phyloP scores from a whole-genome alignment of 2,888 invertebrate species.

The Mythimna impura region DNA sequence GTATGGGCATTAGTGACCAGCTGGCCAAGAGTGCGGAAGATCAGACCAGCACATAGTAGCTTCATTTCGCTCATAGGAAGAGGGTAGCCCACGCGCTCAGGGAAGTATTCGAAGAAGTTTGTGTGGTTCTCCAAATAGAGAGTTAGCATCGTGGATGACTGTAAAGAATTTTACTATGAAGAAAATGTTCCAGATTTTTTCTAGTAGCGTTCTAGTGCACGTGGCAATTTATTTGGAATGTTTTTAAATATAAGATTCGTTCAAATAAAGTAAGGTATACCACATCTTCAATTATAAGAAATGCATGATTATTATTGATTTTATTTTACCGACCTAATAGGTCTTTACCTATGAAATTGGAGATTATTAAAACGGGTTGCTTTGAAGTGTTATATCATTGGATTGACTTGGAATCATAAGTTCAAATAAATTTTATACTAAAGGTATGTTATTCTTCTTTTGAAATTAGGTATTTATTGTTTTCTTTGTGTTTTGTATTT shows the following conservation, averaged over 20 bases:
- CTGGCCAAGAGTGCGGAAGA: constrained; percentile 95
- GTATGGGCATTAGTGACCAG: constrained; percentile 95
- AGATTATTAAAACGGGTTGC: no score
- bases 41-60: constrained; percentile 91
- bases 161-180: constrained; percentile 37
- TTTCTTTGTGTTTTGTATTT: no score
- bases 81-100: constrained; percentile 77
- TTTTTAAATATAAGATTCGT: not conserved
- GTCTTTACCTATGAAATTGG: no score
- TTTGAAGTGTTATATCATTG: no score
- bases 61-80: constrained; percentile 79
- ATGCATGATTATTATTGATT: no score
- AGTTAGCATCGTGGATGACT: constrained; percentile 93
- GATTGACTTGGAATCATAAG: no score
- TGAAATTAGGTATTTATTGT: no score
- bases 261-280: not conserved
- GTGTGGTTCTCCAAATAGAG: constrained; percentile 92
- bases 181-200: not conserved
- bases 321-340: not conserved
- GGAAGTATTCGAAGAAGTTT: constrained; percentile 90
- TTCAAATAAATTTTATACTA: no score
- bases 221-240: not conserved
- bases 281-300: not conserved
- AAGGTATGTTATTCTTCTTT: no score
- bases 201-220: not conserved